Percentiles rank a stretch among this genome's conserved stretches.
Conservation (phyloP, 1,140 invertebrate genomes). For the Plutomurus gul region DNA sequence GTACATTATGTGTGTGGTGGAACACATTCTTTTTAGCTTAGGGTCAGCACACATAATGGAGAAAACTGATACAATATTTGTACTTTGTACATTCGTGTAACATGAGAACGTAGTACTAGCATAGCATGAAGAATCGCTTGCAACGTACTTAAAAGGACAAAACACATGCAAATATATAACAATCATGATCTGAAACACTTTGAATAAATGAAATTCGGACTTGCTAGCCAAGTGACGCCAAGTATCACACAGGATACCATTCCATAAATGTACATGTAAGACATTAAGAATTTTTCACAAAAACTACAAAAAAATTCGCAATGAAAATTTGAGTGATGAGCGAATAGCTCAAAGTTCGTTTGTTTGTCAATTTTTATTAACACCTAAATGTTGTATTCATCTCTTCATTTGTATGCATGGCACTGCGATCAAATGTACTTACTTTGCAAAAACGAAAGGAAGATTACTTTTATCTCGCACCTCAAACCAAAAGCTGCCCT, state of each 20-base stretch:
- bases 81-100: not conserved
- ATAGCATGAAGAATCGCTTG: no score
- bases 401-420: not conserved
- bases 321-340: not conserved
- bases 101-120: not conserved
- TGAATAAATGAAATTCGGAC: no score
- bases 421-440: not conserved
- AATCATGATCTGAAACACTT: not conserved
- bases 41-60: no score
- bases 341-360: not conserved
- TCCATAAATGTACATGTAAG: not conserved
- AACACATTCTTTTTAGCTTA: no score
- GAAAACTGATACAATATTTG: not conserved
- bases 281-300: not conserved
- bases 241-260: no score
- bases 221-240: no score
- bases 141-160: constrained; percentile 3
- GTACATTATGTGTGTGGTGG: no score
- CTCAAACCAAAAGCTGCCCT: not conserved
- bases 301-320: not conserved
- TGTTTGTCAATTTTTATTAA: not conserved
- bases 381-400: not conserved
- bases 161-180: not conserved
- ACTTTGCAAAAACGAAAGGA: constrained; percentile 10
- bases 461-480: not conserved